Percentiles rank a stretch among this genome's conserved stretches.
Conservation (phyloP, 2,797 vertebrate species). For the Pseudopleuronectes americanus region DNA sequence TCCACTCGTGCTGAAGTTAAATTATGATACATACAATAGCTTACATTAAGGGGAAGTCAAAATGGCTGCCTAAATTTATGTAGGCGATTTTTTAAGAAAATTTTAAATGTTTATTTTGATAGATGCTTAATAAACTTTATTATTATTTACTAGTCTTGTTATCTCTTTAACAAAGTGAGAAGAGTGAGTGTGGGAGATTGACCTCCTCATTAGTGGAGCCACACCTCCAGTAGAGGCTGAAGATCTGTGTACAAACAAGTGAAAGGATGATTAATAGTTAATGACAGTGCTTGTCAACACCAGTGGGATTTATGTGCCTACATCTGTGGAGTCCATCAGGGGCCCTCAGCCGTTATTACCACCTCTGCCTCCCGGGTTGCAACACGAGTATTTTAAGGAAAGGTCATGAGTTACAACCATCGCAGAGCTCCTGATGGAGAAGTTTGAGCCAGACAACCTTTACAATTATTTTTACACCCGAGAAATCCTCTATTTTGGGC, state of each 20-base stretch:
- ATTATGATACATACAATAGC: too few relatives aligned
- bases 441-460: conserved; percentile 23
- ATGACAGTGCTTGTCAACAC: conserved; percentile 82
- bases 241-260: conserved; percentile 31
- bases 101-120: not conserved
- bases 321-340: conserved; percentile 72
- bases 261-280: conserved; percentile 73
- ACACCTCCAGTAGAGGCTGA: conserved; percentile 14
- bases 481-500: not conserved
- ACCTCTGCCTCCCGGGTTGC: conserved; percentile 45
- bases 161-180: not conserved
- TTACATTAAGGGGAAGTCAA: too few relatives aligned
- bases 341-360: conserved; percentile 35
- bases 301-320: conserved; percentile 73
- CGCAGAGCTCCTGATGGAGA: conserved; percentile 46
- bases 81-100: not conserved
- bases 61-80: too few relatives aligned
- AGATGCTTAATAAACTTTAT: not conserved
- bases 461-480: conserved; percentile 7
- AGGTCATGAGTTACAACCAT: conserved; percentile 60
- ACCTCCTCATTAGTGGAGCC: conserved; percentile 5
- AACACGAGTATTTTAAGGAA: conserved; percentile 70
- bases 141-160: not conserved
- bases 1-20: not conserved
- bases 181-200: not conserved